A percentile compares a stretch with the other conserved stretches of the same genome.
phyloP scores from a whole-genome alignment of 2,797 vertebrate genomes.

The Takifugu rubripes region DNA sequence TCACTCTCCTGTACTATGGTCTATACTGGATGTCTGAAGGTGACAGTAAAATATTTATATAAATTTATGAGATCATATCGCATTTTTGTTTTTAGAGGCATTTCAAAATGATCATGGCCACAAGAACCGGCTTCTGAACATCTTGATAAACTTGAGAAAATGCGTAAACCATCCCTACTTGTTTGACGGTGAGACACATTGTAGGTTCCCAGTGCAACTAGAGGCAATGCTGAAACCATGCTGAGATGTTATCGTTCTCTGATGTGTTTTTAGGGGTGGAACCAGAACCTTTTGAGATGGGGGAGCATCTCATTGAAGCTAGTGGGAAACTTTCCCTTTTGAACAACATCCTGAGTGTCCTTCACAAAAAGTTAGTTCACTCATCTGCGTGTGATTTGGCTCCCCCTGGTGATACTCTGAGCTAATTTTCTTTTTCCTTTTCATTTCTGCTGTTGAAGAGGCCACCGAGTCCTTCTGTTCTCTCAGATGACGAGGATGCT shows the following conservation, averaged over 20 bases:
- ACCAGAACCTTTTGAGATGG: slow-evolving; percentile 92
- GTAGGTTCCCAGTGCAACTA: not conserved
- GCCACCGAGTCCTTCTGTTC: slow-evolving; percentile 88
- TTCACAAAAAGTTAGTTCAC: slow-evolving; percentile 76
- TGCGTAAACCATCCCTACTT: slow-evolving; percentile 91
- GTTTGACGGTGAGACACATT: slow-evolving; percentile 83
- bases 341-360: slow-evolving; percentile 81
- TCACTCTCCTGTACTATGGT: not conserved
- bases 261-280: slow-evolving; percentile 80
- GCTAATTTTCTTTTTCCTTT: not conserved
- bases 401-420: slow-evolving; percentile 31
- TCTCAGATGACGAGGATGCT: slow-evolving; percentile 93
- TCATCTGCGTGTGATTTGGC: not conserved
- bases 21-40: too few species aligned
- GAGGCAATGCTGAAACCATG: not conserved
- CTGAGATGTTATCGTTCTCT: not conserved
- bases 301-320: slow-evolving; percentile 88
- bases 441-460: slow-evolving; percentile 65
- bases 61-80: too few species aligned
- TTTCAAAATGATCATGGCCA: slow-evolving; percentile 79
- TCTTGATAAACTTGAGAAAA: slow-evolving; percentile 89
- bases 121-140: slow-evolving; percentile 83
- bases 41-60: not conserved
- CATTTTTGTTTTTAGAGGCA: slow-evolving; percentile 74
- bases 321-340: slow-evolving; percentile 90